A percentile compares a stretch with the other conserved stretches of the same genome.
phyloP scores from a whole-genome alignment of 2,888 invertebrate species.

The Amorpha juglandis region DNA sequence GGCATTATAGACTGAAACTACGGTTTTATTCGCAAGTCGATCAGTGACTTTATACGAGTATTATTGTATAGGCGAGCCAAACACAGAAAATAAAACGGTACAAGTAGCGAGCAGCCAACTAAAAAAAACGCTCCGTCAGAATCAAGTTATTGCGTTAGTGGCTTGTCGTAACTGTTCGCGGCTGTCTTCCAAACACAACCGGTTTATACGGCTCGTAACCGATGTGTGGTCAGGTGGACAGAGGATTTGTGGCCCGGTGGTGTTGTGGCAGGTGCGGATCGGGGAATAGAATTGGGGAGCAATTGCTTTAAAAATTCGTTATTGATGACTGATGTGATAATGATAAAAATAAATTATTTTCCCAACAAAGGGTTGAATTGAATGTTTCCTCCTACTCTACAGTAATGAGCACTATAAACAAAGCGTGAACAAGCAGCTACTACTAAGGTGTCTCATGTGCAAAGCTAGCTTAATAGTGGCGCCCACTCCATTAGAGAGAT shows the following conservation, averaged over 20 bases:
- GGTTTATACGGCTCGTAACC: neutral
- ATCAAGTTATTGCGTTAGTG: conserved; percentile 17
- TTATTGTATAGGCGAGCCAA: neutral
- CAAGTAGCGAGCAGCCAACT: neutral
- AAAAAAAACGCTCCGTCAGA: neutral
- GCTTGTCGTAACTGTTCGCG: neutral
- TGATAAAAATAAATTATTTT: too few species aligned
- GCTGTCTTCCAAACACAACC: neutral
- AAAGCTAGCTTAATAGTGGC: too few species aligned
- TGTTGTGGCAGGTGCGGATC: neutral
- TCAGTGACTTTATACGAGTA: neutral
- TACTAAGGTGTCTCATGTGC: too few species aligned
- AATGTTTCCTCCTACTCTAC: too few species aligned
- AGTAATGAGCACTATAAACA: too few species aligned
- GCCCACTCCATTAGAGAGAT: too few species aligned
- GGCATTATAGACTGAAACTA: neutral
- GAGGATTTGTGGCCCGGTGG: neutral
- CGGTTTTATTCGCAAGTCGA: too few species aligned
- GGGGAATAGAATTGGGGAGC: neutral
- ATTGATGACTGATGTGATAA: neutral
- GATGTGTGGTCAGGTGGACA: conserved; percentile 19
- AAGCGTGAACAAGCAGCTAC: too few species aligned
- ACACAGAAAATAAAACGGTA: neutral
- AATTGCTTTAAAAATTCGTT: neutral
- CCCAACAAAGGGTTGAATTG: too few species aligned